These are phyloP conservation scores for Heliconius aoede DNA, from an alignment of 2,888 invertebrate species.

Conservation along the genomic window DNA sequence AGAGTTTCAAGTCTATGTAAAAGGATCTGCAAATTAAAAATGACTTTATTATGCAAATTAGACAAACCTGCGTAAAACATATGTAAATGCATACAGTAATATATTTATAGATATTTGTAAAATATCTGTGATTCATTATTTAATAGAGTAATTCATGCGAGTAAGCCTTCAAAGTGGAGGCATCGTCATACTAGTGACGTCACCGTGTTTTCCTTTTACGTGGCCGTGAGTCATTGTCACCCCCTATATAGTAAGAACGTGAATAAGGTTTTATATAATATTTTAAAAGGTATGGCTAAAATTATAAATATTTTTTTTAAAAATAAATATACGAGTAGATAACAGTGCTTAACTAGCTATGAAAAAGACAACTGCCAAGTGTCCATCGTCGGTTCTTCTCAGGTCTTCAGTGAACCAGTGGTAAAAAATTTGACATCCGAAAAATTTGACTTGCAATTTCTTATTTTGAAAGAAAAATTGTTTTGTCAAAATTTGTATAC, in stretches of 20 bases:
- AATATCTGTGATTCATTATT: slow-evolving; percentile 24
- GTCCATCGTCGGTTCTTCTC: too few relatives aligned
- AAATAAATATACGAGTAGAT: background rate
- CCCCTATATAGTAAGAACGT: background rate
- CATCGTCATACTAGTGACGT: slow-evolving; percentile 27
- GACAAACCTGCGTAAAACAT: background rate
- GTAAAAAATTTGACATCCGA: too few relatives aligned
- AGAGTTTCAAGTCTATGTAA: background rate
- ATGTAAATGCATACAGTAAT: background rate
- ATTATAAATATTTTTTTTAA: background rate
- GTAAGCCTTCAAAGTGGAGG: slow-evolving; percentile 11
- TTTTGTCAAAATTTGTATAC: too few relatives aligned
- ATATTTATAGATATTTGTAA: slow-evolving; percentile 6
- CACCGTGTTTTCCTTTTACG: slow-evolving; percentile 25
- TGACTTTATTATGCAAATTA: slow-evolving; percentile 1
- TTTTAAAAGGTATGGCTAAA: background rate
- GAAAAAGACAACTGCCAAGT: too few relatives aligned
- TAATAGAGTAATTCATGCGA: background rate
- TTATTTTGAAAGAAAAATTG: too few relatives aligned
- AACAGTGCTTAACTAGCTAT: too few relatives aligned
- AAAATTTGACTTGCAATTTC: too few relatives aligned
- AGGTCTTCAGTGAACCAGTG: too few relatives aligned
- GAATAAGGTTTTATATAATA: background rate
- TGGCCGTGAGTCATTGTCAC: slow-evolving; percentile 27
- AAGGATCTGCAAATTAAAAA: background rate